phyloP scores from a whole-genome alignment of 1,140 invertebrate species.

The Ectropis grisescens region DNA sequence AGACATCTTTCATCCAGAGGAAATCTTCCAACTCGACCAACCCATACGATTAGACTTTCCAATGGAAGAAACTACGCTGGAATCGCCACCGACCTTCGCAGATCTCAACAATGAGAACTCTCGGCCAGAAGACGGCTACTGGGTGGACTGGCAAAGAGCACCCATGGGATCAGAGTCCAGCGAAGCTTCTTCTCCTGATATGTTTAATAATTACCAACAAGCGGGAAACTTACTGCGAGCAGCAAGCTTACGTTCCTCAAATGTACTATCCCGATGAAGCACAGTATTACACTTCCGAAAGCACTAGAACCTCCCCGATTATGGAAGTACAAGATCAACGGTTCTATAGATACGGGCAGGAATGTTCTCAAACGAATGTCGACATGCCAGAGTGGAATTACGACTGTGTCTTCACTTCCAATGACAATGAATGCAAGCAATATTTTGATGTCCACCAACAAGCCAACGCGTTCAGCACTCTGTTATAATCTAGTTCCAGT shows the following conservation, averaged over 20 bases:
- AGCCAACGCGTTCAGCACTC: conserved; percentile 35
- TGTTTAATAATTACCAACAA: conserved; percentile 51
- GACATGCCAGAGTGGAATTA: conserved; percentile 49
- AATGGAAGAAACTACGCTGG: conserved; percentile 58
- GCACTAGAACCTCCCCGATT: conserved; percentile 35
- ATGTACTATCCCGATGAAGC: conserved; percentile 49
- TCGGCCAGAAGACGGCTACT: conserved; percentile 68
- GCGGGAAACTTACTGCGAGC: conserved; percentile 44
- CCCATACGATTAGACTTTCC: conserved; percentile 76
- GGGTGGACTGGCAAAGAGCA: conserved; percentile 57
- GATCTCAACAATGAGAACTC: conserved; percentile 78
- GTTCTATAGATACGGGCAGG: conserved; percentile 43
- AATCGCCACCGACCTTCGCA: conserved; percentile 78
- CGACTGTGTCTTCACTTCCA: conserved; percentile 38
- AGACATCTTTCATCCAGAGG: conserved; percentile 82
- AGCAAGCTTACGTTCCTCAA: conserved; percentile 35
- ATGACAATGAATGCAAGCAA: conserved; percentile 36
- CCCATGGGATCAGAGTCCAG: conserved; percentile 53
- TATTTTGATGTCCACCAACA: conserved; percentile 45
- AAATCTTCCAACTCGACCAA: conserved; percentile 83
- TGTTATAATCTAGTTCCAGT: conserved; percentile 41
- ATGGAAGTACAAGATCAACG: conserved; percentile 43
- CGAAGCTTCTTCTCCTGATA: conserved; percentile 69
- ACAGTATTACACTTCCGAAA: conserved; percentile 42
- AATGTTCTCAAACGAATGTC: conserved; percentile 34